A percentile compares a stretch with the other conserved stretches of the same genome.
Conservation (phyloP, 2,888 invertebrate genomes). For the Thera britannica region DNA sequence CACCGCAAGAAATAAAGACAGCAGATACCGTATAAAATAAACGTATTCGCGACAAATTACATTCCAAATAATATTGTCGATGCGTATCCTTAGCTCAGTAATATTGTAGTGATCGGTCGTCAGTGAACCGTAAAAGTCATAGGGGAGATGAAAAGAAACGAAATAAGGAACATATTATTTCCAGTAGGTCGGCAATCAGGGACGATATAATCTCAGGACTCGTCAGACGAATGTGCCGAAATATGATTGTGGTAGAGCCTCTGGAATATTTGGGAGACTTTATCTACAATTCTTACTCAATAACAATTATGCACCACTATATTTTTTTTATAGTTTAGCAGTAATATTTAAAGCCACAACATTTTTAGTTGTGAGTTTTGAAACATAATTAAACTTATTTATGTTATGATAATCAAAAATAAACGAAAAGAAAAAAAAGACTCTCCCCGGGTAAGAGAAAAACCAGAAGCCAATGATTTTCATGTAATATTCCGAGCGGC, state of each 20-base stretch:
- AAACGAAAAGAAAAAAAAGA: conserved; percentile 6
- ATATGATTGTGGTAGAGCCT: conserved; percentile 43
- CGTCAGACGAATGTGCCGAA: conserved; percentile 56
- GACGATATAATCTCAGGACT: conserved; percentile 62
- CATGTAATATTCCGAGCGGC: conserved; percentile 32
- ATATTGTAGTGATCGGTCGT: conserved; percentile 55
- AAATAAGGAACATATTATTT: conserved; percentile 65
- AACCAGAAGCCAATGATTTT: conserved; percentile 29
- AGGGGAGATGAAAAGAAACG: conserved; percentile 51
- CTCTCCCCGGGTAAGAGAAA: conserved; percentile 10
- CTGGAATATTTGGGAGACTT: conserved; percentile 8
- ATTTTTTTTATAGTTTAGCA: no score
- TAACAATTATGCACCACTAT: not conserved
- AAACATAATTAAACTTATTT: no score
- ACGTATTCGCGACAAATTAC: conserved; percentile 55
- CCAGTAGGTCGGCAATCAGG: conserved; percentile 62
- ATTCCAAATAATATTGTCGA: conserved; percentile 60
- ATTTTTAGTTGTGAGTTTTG: no score
- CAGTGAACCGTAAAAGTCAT: conserved; percentile 58
- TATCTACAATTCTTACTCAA: not conserved
- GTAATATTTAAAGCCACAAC: no score
- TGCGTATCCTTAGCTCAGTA: conserved; percentile 54
- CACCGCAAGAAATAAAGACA: conserved; percentile 35
- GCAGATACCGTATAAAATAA: conserved; percentile 42
- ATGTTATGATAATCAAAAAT: not conserved